phyloP scores from a whole-genome alignment of 1,140 invertebrate genomes.

The Nomia melanderi region DNA sequence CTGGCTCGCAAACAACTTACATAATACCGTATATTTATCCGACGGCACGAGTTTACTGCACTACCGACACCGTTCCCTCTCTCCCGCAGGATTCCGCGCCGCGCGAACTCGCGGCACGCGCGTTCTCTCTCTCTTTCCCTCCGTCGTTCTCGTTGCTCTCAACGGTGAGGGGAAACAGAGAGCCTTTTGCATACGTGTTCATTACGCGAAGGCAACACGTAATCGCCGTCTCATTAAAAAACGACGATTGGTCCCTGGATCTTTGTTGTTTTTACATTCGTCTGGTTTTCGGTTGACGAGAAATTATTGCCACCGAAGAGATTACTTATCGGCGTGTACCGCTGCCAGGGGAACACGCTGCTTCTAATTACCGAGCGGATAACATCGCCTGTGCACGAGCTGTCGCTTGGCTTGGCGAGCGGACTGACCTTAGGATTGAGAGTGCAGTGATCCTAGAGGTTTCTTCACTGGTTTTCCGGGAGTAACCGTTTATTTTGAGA shows the following conservation, averaged over 20 bases:
- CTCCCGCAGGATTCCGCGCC: not conserved
- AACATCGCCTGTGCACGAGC: slow-evolving; percentile 22
- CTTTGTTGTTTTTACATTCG: too few relatives aligned
- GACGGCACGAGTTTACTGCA: slow-evolving; percentile 57
- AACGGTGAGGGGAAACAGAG: not conserved
- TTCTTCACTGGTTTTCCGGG: too few relatives aligned
- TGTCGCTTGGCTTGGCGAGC: not conserved
- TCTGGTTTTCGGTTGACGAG: not conserved
- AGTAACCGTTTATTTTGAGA: too few relatives aligned
- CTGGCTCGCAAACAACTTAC: slow-evolving; percentile 67
- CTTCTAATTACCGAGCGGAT: slow-evolving; percentile 30
- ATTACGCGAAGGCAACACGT: slow-evolving; percentile 19
- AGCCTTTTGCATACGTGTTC: slow-evolving; percentile 35
- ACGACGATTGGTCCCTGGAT: not conserved
- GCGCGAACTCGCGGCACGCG: slow-evolving; percentile 1
- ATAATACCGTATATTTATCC: slow-evolving; percentile 72
- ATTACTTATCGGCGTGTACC: slow-evolving; percentile 30
- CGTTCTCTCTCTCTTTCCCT: not conserved
- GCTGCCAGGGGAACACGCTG: not conserved
- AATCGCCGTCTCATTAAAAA: slow-evolving; percentile 50
- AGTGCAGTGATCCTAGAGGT: too few relatives aligned
- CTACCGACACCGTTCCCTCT: slow-evolving; percentile 50
- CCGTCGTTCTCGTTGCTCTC: too few relatives aligned
- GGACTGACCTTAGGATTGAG: not conserved
- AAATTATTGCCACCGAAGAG: slow-evolving; percentile 16